Base-by-base conservation (phyloP, 2,888 invertebrate genomes). In the Leptopilina syphax region DNA sequence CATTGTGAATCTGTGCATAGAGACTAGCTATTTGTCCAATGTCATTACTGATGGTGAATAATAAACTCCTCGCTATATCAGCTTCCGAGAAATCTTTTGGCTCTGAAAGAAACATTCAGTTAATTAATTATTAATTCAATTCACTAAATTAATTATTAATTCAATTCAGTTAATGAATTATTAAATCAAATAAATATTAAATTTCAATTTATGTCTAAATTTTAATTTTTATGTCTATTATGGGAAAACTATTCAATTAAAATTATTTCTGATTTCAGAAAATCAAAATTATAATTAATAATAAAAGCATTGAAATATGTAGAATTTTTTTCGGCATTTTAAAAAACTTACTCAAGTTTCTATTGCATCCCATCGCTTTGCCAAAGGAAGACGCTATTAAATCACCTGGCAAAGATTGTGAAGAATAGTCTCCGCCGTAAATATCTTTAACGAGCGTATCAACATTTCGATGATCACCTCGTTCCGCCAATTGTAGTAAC, bases 1-100 rank as follows among this genome's bases (percentile, higher is more conserved):
- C 91, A 27, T 93, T 92, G 86, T 95, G 94, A 84, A 94, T 93
- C 89, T 94, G 93, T n/a, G 95, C 95, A 86, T 95, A 94, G 3
- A 95, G 93, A 88, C 93, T 94, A 65, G 95, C 94, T 80, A 95
- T 94, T 91, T 95, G 95, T n/a, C 95, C 95, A 79, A 95, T 95
- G 86, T 95, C 95, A 89, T 95, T 95, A 88, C 95, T 94, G 85
- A 95, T 95, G 80, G 94, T 94, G 86, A 95, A 93, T 67, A 95
- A 89, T 65, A 95, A 92, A 90, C 95, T 95, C 82, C 94, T 93
- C 8, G 94, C 95, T 68, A 95, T 92, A 88, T 95, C 95, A 79
- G 94, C 94, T 85, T 94, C 93, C 76, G 93, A 92, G 89, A 92
- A 93, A 66, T 87, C 89, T 79, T 83, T 80, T 12, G 88, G 85